Percentiles rank a stretch among this genome's conserved stretches.
phyloP scores from a whole-genome alignment of 2,797 vertebrate genomes.

The Bradypodion ventrale region DNA sequence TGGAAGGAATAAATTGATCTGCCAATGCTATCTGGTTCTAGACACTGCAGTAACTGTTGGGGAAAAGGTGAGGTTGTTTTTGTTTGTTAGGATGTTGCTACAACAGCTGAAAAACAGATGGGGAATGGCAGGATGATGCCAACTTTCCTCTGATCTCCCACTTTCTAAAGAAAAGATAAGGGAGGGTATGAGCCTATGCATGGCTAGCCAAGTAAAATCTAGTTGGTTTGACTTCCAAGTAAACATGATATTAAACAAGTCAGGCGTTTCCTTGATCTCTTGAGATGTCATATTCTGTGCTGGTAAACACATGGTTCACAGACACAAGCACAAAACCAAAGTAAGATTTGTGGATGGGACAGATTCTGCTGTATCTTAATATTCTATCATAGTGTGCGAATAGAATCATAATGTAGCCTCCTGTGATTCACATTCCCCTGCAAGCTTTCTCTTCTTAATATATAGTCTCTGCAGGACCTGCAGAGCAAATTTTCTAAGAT shows the following conservation, averaged over 20 bases:
- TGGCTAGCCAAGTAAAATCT: background rate
- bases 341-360: background rate
- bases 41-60: no score
- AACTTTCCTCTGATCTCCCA: background rate
- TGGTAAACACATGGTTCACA: background rate
- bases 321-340: background rate
- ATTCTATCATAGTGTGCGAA: background rate
- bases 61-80: no score
- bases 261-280: background rate
- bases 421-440: constrained; percentile 1
- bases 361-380: background rate
- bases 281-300: background rate
- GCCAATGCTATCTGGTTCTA: background rate
- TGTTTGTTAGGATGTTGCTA: background rate
- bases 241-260: background rate
- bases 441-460: constrained; percentile 19
- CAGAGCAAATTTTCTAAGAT: background rate
- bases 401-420: background rate
- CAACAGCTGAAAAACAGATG: background rate
- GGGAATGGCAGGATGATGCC: no score
- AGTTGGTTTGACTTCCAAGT: background rate
- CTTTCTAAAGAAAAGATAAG: background rate
- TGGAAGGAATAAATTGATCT: background rate
- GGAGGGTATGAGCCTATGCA: background rate
- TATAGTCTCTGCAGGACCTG: background rate